Base-by-base conservation (phyloP, 1,140 invertebrate genomes). In the Drosophila suzukii region DNA sequence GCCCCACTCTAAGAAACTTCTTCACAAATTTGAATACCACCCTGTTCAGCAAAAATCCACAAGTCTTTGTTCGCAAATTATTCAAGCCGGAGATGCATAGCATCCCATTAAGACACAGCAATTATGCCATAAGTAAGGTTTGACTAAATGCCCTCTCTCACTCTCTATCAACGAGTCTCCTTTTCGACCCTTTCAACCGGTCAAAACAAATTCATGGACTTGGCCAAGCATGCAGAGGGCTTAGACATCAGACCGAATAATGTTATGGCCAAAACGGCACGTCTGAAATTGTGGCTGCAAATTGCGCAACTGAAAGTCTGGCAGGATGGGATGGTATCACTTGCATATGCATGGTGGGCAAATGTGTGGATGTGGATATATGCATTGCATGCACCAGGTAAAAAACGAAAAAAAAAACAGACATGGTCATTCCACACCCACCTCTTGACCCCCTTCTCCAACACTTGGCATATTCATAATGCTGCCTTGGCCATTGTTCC, bases 401-500 rank as follows among this genome's bases (percentile, higher is more conserved):
- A 10, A 34, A 34, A 34, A 10, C 39, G 47, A 43, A 54, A 41
- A 36, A 38, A 43, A 47, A 38, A 43, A 34, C 36, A 20, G 71
- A 65, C 39, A 65, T 53, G 71, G 71, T 57, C 59, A 65, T 30
- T 63, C 55, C 60, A 43, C 38, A 39, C 70, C 36, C 46, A 46
- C 53, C 46, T 38, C 43, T 41, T n/a, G n/a, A 24, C 65, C 70
- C 65, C 24, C 17, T 54, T 15, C 13, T 24, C 53, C 39, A n/a
- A 12, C 61, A 36, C 54, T 39, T 75, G 61, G 72, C 54, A 76
- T 67, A 76, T 76, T 76, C 73, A 76, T 75, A 76, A 76, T 76
- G 73, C 62, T 75, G 61, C 61, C 68, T 74, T 30, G 61, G 49
- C 47, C 78, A 74, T 86, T 86, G 82, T 78, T 78, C 77, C 55